Conservation (phyloP, 2,888 invertebrate species). For the Taphrorychus bicolor region DNA sequence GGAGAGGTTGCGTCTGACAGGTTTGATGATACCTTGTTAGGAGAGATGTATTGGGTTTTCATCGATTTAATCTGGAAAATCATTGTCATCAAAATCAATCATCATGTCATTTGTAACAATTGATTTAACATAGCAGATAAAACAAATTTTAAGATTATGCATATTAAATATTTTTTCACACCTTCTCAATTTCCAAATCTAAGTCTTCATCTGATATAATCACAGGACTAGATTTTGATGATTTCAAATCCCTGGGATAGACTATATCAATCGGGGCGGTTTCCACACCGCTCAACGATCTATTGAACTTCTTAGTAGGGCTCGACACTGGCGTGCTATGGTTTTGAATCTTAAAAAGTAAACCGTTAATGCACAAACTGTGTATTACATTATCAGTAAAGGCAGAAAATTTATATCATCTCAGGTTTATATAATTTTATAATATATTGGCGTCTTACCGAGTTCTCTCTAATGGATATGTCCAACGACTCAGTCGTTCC, state of each 20-base stretch:
- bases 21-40: conserved; percentile 28
- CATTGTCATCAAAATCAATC: not conserved
- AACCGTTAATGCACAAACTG: not conserved
- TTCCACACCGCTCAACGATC: conserved; percentile 65
- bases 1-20: conserved; percentile 41
- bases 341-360: conserved; percentile 8
- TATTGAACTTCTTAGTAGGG: conserved; percentile 29
- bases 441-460: no score
- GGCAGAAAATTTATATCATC: no score
- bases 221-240: conserved; percentile 63
- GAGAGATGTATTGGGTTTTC: conserved; percentile 53
- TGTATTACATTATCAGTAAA: no score
- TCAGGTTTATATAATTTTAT: no score
- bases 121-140: not conserved
- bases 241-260: conserved; percentile 55
- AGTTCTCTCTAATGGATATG: not conserved
- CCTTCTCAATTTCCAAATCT: conserved; percentile 72
- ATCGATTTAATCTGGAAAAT: conserved; percentile 57
- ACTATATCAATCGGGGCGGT: conserved; percentile 74
- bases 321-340: conserved; percentile 7
- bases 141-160: conserved; percentile 18
- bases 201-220: conserved; percentile 72
- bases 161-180: no score
- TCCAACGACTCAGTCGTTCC: not conserved
- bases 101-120: conserved; percentile 35